A percentile compares a stretch with the other conserved stretches of the same genome.
Evolutionary conservation across 2,888 invertebrate genomes (phyloP).

Genomic region (Leucophenga maculata): DNA sequence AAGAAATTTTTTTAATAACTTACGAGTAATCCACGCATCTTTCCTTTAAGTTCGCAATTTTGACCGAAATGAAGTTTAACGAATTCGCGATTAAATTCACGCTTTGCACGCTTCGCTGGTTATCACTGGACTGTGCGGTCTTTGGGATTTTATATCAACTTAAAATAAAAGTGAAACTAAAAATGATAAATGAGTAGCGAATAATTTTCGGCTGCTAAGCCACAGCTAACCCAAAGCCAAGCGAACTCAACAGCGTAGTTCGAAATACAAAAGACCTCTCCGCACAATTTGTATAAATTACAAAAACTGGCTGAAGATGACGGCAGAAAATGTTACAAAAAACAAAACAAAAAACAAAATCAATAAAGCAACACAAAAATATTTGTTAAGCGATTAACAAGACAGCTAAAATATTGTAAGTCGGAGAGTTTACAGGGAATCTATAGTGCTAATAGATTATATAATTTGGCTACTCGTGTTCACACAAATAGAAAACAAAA

Average conservation of each 20-base stretch:
- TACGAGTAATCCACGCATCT: slow-evolving; percentile 78
- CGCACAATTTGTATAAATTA: background rate
- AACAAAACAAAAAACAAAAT: background rate
- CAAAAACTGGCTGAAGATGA: background rate
- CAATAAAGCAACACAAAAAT: background rate
- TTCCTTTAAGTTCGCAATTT: slow-evolving; percentile 30
- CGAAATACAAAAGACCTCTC: background rate
- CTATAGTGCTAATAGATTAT: background rate
- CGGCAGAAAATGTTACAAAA: background rate
- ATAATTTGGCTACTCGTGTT: background rate
- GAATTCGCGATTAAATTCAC: background rate
- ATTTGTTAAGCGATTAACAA: background rate
- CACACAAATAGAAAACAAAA: background rate
- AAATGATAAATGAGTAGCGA: slow-evolving; percentile 55
- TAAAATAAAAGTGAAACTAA: slow-evolving; percentile 43
- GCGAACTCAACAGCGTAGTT: too few relatives aligned
- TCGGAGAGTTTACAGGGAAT: background rate
- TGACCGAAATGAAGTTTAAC: background rate
- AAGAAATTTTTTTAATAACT: slow-evolving; percentile 27
- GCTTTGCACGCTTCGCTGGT: background rate
- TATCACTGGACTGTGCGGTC: slow-evolving; percentile 19
- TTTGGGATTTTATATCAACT: slow-evolving; percentile 49
- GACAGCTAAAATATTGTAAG: background rate
- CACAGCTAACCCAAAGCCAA: background rate
- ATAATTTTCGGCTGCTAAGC: background rate